Percentiles rank a stretch among this genome's conserved stretches.
phyloP scores from a whole-genome alignment of 2,888 invertebrate species.

The Adelphocoris suturalis region DNA sequence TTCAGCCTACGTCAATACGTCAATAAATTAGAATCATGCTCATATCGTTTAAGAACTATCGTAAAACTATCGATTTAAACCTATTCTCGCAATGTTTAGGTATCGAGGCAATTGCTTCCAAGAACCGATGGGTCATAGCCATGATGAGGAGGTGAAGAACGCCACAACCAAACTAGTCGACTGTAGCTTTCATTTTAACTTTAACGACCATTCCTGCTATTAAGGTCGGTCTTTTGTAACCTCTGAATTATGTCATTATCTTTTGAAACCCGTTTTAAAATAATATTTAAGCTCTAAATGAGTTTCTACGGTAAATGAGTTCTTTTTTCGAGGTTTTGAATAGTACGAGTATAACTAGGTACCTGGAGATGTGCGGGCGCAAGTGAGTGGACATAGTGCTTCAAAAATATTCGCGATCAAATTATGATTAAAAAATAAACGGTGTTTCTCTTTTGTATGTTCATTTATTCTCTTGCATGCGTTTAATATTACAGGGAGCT shows the following conservation, averaged over 20 bases:
- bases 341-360: neutral
- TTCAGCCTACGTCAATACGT: too few relatives aligned
- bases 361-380: neutral
- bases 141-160: neutral
- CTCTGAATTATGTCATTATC: conserved; percentile 36
- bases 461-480: too few relatives aligned
- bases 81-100: neutral
- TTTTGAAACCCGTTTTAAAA: conserved; percentile 16
- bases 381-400: neutral
- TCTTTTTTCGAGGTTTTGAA: conserved; percentile 17
- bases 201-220: conserved; percentile 32
- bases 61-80: too few relatives aligned
- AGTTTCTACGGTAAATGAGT: conserved; percentile 30
- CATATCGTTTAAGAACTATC: too few relatives aligned
- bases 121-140: neutral
- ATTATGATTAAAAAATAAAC: too few relatives aligned
- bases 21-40: too few relatives aligned
- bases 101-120: neutral
- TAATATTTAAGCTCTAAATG: conserved; percentile 36
- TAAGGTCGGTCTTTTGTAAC: conserved; percentile 22
- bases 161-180: neutral
- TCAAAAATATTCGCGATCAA: too few relatives aligned
- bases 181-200: neutral
- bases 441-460: too few relatives aligned
- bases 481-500: conserved; percentile 46